Conservation (phyloP, 2,888 invertebrate species). For the Eilema griseolum region DNA sequence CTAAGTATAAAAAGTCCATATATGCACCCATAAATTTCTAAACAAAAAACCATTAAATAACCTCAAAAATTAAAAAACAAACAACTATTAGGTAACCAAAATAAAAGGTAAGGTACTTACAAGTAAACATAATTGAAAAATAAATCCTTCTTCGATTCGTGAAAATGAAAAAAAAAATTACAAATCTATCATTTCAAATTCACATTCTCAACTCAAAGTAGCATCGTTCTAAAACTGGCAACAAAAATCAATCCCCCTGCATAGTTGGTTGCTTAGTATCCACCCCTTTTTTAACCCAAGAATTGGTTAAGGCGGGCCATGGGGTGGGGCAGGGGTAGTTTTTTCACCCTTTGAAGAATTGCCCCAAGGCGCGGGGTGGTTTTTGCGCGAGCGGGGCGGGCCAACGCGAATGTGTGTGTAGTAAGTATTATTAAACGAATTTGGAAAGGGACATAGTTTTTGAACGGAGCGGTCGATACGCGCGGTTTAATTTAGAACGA, state of each 20-base stretch:
- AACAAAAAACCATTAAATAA: too few species aligned
- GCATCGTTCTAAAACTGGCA: constrained; percentile 52
- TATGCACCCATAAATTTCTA: too few species aligned
- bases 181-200: constrained; percentile 32
- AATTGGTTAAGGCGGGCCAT: constrained; percentile 82
- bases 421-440: constrained; percentile 79
- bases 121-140: constrained; percentile 1
- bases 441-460: constrained; percentile 83
- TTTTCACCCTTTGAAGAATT: constrained; percentile 87
- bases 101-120: neutral
- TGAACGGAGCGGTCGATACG: constrained; percentile 65
- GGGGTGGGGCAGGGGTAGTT: constrained; percentile 67
- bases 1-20: too few species aligned
- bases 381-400: constrained; percentile 66
- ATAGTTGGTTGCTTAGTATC: constrained; percentile 83
- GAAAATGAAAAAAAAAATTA: constrained; percentile 8
- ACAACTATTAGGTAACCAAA: neutral
- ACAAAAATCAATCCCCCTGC: constrained; percentile 75
- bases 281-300: constrained; percentile 86
- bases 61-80: neutral
- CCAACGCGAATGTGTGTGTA: constrained; percentile 70
- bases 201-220: constrained; percentile 52
- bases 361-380: constrained; percentile 82
- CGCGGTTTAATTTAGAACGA: constrained; percentile 54
- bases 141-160: neutral